Evolutionary conservation across 64 coral and sea anemone genomes (phyloP), one percentile per base, ranked within the genome.

Genomic region (Stylophora pistillata): DNA sequence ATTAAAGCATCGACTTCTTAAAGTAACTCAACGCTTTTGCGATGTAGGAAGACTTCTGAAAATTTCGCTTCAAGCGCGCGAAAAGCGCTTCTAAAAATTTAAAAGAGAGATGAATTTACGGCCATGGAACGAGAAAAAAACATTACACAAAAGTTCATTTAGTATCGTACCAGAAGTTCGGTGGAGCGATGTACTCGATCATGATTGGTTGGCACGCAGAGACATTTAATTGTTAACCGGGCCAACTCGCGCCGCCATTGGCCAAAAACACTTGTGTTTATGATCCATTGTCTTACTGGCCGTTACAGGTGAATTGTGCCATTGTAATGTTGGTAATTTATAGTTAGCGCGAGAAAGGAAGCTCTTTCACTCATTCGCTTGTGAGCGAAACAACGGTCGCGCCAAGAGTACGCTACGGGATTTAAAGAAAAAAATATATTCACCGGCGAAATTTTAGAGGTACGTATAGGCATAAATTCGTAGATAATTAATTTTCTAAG

Each of bases 241-340:
- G 80, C 64, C 63, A 90, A 54, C 55, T 26, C 47, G 91, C 30
- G 12, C 32, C 58, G 33, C 89, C 65, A 96, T 96, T 96, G 95
- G 95, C 15, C 57, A 21, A 78, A 73, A 54, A 53, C 61, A 59
- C 87, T 91, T 88, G 91, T 90, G 95, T 96, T 96, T 96, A 93
- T 86, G 34, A 85, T 75, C 72, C 82, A 96, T 93, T 96, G 95
- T 96, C 59, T 96, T 89, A 65, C 74, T 79, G 90, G 90, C 94
- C 86, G 94, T 93, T 96, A 86, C 95, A 96, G 91, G 87, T 96
- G 95, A 84, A 96, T 89, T 89, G 82, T 89, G 86, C 89, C 80
- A 96, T 96, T 96, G 95, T 96, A 96, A 96, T 96, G 89, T 96
- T 90, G 95, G 95, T 87, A 96, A 96, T 96, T 96, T 96, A 96